A percentile compares a stretch with the other conserved stretches of the same genome.
phyloP scores from a whole-genome alignment of 2,113 vertebrate species.

The Balaenoptera acutorostrata region DNA sequence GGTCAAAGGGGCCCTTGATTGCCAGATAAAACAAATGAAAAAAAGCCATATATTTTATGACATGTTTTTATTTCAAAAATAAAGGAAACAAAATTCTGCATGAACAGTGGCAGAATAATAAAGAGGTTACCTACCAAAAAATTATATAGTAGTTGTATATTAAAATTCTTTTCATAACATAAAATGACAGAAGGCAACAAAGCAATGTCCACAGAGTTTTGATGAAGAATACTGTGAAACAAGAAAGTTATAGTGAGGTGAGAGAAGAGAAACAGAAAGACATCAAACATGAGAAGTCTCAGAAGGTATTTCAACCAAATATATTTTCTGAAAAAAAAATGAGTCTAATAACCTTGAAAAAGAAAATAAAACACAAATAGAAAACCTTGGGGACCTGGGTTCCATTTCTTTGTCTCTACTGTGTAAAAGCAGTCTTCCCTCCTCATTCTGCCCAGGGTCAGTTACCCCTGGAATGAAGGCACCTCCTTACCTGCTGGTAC shows the following conservation, averaged over 20 bases:
- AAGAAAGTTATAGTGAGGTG: neutral
- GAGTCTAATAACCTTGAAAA: neutral
- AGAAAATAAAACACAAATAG: no score
- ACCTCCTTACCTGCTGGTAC: no score
- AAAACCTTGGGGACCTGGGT: no score
- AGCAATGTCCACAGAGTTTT: neutral
- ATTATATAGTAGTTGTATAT: conserved; percentile 1
- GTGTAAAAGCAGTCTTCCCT: neutral
- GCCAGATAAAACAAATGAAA: neutral
- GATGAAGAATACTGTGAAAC: conserved; percentile 9
- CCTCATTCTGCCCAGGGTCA: neutral
- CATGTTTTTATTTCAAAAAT: neutral
- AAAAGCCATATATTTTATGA: neutral
- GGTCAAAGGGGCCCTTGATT: neutral
- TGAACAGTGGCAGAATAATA: neutral
- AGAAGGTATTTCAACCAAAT: neutral
- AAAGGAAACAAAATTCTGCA: neutral
- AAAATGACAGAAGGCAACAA: conserved; percentile 22
- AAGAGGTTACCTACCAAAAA: neutral
- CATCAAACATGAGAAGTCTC: neutral
- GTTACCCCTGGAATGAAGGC: neutral
- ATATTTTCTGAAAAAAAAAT: neutral
- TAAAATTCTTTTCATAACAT: conserved; percentile 36
- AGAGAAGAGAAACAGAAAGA: neutral
- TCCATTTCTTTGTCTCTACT: neutral